Evolutionary conservation across 2,888 invertebrate genomes (phyloP).

Genomic region (Acanthosepion esculentum): DNA sequence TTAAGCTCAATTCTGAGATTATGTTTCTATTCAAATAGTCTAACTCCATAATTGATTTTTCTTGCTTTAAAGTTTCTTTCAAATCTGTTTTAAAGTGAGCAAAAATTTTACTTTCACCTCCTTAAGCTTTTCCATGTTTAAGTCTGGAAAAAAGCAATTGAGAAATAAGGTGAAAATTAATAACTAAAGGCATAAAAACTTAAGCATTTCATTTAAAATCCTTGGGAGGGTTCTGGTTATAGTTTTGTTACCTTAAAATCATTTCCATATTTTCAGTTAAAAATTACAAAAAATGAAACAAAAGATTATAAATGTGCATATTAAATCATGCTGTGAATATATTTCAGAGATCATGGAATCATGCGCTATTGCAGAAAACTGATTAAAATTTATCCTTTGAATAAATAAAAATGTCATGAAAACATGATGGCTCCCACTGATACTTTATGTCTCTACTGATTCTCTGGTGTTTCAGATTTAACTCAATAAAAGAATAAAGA

Average conservation of each 20-base stretch:
- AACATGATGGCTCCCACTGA: constrained; percentile 8
- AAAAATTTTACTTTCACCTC: background rate
- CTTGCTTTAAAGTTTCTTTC: background rate
- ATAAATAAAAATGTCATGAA: constrained; percentile 10
- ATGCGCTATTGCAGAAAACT: background rate
- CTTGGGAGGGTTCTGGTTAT: background rate
- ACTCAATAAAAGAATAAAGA: background rate
- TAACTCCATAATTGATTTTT: background rate
- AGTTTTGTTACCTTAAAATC: background rate
- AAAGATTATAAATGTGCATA: constrained; percentile 21
- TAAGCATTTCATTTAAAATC: background rate
- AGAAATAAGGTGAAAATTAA: constrained; percentile 9
- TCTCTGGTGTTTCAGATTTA: background rate
- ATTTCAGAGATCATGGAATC: constrained; percentile 9
- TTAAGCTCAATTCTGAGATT: background rate
- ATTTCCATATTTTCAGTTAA: constrained; percentile 33
- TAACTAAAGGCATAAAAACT: background rate
- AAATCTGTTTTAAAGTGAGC: background rate
- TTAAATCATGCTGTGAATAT: background rate
- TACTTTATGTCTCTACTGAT: background rate
- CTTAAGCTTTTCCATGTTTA: background rate
- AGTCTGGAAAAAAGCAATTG: background rate
- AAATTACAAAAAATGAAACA: background rate
- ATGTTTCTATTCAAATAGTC: background rate
- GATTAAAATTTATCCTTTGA: background rate